These are phyloP conservation scores for Hedychridium roseum DNA, from an alignment of 2,888 invertebrate genomes.

Conservation along the genomic window DNA sequence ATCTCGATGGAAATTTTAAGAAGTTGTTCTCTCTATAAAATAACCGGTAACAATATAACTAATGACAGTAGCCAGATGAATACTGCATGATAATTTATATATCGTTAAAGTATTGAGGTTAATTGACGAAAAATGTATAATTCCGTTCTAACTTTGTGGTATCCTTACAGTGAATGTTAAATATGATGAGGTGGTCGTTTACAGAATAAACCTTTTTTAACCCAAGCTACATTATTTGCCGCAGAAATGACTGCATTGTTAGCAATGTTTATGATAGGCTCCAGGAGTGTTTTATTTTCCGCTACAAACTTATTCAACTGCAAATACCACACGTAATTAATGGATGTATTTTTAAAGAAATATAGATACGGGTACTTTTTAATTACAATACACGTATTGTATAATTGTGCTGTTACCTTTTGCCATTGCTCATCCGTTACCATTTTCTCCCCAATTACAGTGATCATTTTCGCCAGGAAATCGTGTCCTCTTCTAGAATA, in stretches of 20 bases:
- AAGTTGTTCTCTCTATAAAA: no score
- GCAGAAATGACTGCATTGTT: constrained; percentile 9
- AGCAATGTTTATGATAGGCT: not conserved
- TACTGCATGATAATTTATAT: no score
- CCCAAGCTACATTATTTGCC: constrained; percentile 37
- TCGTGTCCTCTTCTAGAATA: constrained; percentile 35
- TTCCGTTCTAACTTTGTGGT: no score
- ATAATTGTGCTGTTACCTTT: constrained; percentile 47
- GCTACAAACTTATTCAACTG: not conserved
- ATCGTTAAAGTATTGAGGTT: no score
- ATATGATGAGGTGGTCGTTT: no score
- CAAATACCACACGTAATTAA: not conserved
- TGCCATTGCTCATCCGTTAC: constrained; percentile 33
- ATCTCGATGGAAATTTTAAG: no score
- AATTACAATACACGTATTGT: no score
- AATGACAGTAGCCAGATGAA: no score
- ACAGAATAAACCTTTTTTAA: constrained; percentile 27
- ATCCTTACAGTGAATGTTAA: no score
- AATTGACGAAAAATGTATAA: no score
- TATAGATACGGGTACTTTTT: no score
- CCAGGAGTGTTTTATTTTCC: not conserved
- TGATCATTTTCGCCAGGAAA: constrained; percentile 39
- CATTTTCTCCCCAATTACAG: constrained; percentile 36
- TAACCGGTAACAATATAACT: no score
- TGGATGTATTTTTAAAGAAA: not conserved